Evolutionary conservation across 2,888 invertebrate species (phyloP).

Genomic region (Sycophila texana): DNA sequence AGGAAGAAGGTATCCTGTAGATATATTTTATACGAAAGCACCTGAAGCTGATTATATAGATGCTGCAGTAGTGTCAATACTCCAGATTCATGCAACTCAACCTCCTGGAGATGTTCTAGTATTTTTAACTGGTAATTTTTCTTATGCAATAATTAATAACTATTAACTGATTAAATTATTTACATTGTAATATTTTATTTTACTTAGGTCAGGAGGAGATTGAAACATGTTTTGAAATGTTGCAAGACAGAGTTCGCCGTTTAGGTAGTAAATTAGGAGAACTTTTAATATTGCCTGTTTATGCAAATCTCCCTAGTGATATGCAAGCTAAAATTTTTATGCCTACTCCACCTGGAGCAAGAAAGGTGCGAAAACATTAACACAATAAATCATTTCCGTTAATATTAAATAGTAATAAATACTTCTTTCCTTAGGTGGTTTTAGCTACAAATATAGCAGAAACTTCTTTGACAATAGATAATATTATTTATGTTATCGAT

Average conservation of each 20-base stretch:
- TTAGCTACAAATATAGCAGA: constrained; percentile 99
- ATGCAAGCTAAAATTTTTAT: constrained; percentile 99
- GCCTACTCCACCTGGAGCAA: constrained; percentile 95
- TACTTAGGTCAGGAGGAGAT: constrained; percentile 87
- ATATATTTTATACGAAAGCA: constrained; percentile 99
- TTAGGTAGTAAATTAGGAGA: constrained; percentile 96
- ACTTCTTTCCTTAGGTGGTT: constrained; percentile 81
- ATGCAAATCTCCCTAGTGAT: constrained; percentile 98
- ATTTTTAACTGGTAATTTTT: constrained; percentile 88
- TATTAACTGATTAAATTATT: background rate
- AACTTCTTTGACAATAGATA: constrained; percentile 98
- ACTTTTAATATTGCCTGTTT: constrained; percentile 94
- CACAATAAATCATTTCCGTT: background rate
- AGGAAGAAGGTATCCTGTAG: constrained; percentile 97
- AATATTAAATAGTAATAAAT: background rate
- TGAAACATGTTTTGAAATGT: constrained; percentile 91
- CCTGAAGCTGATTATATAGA: constrained; percentile 99
- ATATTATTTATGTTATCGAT: constrained; percentile 98
- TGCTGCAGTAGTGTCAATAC: constrained; percentile 96
- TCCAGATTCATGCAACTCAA: constrained; percentile 99
- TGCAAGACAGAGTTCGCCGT: constrained; percentile 92
- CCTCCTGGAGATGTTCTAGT: constrained; percentile 96
- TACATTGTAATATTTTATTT: constrained; percentile 6
- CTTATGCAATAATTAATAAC: background rate
- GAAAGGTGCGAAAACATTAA: constrained; percentile 80